phyloP scores from a whole-genome alignment of 92 coral and sea anemone genomes.

The Diadumene lineata region DNA sequence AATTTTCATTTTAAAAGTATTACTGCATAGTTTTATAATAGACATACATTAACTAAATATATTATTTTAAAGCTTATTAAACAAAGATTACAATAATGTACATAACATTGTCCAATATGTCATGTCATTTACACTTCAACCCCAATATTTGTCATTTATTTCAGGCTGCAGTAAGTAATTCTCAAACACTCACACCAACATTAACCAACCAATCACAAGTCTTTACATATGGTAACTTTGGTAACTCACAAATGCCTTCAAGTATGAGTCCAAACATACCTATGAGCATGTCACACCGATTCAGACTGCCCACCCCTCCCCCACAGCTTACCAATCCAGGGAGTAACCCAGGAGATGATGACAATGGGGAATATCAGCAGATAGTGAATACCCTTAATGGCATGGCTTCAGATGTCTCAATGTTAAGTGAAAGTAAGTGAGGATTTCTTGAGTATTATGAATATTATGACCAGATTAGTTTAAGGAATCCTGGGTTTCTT shows the following conservation, averaged over 20 bases:
- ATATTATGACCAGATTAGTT: too few species aligned
- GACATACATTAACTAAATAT: too few species aligned
- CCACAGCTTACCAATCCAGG: constrained; percentile 8
- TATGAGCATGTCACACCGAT: constrained; percentile 30
- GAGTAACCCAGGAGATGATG: constrained; percentile 42
- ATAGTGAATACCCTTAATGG: constrained; percentile 76
- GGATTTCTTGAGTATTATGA: too few species aligned
- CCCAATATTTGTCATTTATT: not conserved
- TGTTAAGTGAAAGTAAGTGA: constrained; percentile 72
- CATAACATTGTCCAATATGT: not conserved
- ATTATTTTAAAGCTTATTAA: too few species aligned
- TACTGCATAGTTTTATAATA: too few species aligned
- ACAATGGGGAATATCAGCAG: constrained; percentile 64
- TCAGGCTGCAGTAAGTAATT: constrained; percentile 41
- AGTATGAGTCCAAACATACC: constrained; percentile 37
- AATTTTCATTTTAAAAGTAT: too few species aligned
- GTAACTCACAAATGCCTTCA: constrained; percentile 14
- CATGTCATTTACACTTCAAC: not conserved
- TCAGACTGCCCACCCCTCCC: constrained; percentile 11
- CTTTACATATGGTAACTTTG: constrained; percentile 35
- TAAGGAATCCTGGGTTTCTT: too few species aligned
- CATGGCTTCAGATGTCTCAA: constrained; percentile 73
- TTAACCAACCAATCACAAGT: constrained; percentile 33
- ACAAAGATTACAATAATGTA: too few species aligned
- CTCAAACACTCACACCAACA: constrained; percentile 20